Evolutionary conservation across 1,140 invertebrate species (phyloP).

Genomic region (Tetragnatha versicolor): DNA sequence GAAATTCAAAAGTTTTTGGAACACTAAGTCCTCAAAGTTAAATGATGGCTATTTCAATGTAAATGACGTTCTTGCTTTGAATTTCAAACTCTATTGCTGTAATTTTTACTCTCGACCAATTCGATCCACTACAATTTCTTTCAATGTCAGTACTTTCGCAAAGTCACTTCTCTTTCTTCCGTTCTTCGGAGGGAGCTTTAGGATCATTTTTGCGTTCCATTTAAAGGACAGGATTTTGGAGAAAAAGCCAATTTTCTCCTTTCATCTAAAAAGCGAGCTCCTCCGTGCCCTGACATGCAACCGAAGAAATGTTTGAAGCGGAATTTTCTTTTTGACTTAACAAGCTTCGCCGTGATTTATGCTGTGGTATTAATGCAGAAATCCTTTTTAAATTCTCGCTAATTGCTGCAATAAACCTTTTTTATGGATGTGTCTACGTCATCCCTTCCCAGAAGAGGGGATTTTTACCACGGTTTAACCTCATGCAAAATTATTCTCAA

Average conservation of each 20-base stretch:
- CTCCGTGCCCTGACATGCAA: too few relatives aligned
- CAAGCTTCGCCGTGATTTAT: too few relatives aligned
- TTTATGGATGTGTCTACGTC: too few relatives aligned
- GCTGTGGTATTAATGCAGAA: too few relatives aligned
- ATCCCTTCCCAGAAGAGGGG: too few relatives aligned
- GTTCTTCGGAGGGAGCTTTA: neutral
- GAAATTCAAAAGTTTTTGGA: too few relatives aligned
- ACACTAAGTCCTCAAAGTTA: neutral
- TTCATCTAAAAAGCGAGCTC: neutral
- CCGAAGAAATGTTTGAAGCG: too few relatives aligned
- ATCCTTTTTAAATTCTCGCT: too few relatives aligned
- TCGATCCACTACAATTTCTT: constrained; percentile 2
- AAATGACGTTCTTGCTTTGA: constrained; percentile 5
- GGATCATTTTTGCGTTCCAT: neutral
- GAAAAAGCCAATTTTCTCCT: neutral
- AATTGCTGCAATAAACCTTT: too few relatives aligned
- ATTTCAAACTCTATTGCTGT: neutral
- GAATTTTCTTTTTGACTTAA: too few relatives aligned
- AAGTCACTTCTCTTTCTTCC: neutral
- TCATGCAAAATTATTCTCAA: too few relatives aligned
- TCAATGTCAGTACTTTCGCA: neutral
- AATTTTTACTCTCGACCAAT: constrained; percentile 11
- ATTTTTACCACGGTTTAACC: too few relatives aligned
- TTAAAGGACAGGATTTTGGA: neutral
- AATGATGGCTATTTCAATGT: constrained; percentile 26